Percentiles rank a stretch among this genome's conserved stretches.
phyloP scores from a whole-genome alignment of 2,888 invertebrate genomes.

The Odiellus spinosus region DNA sequence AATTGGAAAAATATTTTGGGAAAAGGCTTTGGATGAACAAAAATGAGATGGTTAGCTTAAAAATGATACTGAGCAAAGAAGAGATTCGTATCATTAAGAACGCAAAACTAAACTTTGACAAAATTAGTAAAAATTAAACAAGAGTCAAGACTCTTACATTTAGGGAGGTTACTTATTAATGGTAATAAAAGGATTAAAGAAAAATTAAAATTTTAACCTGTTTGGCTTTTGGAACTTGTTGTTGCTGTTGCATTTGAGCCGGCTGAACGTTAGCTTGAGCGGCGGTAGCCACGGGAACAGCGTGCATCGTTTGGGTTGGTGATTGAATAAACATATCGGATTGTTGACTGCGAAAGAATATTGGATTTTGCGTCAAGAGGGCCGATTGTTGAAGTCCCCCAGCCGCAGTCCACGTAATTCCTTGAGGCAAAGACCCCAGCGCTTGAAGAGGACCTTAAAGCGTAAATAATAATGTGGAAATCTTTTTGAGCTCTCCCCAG shows the following conservation, averaged over 20 bases:
- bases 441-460: conserved; percentile 13
- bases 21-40: no score
- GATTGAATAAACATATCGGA: conserved; percentile 70
- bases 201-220: conserved; percentile 6
- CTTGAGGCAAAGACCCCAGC: conserved; percentile 42
- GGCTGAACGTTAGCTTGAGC: conserved; percentile 8
- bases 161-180: not conserved
- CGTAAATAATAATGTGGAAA: no score
- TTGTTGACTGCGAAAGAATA: conserved; percentile 59
- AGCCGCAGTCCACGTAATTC: conserved; percentile 50
- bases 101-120: no score
- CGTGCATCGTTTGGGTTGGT: conserved; percentile 41
- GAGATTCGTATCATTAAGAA: no score
- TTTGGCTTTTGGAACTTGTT: conserved; percentile 21
- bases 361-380: conserved; percentile 56
- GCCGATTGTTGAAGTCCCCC: conserved; percentile 43
- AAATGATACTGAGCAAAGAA: no score
- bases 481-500: no score
- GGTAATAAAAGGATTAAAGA: not conserved
- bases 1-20: no score
- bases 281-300: conserved; percentile 10
- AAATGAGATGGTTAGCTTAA: no score
- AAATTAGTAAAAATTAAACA: no score
- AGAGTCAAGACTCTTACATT: no score
- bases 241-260: conserved; percentile 36